These are phyloP conservation scores for Luscinia luscinia DNA, from an alignment of 2,797 vertebrate species.

Conservation along the genomic window DNA sequence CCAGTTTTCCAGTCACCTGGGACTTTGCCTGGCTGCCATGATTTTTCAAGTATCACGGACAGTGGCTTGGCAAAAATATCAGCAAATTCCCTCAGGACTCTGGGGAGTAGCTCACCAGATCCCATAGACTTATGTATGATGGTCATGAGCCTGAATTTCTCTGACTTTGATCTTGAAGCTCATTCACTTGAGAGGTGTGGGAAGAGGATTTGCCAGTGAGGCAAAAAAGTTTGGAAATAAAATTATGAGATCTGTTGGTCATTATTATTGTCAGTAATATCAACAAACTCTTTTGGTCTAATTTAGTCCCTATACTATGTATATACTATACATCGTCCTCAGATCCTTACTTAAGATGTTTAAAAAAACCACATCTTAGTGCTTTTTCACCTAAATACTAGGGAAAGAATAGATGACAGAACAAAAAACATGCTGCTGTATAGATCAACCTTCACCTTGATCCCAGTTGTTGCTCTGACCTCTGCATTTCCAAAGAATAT, in stretches of 20 bases:
- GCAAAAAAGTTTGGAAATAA: background rate
- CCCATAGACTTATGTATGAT: too few relatives aligned
- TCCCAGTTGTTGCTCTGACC: background rate
- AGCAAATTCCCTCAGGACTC: background rate
- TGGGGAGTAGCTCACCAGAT: background rate
- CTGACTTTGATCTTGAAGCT: background rate
- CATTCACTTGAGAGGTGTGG: fast-evolving
- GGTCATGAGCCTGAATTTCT: background rate
- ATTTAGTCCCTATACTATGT: background rate
- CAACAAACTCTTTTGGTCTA: background rate
- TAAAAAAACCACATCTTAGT: background rate
- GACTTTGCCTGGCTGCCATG: background rate
- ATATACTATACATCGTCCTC: background rate
- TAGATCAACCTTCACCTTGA: background rate
- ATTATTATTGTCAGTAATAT: background rate
- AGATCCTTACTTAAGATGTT: background rate
- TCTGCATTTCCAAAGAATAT: background rate
- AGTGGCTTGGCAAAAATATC: background rate
- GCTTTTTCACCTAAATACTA: background rate
- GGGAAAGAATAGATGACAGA: background rate
- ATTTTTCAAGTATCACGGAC: background rate
- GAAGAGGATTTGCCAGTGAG: background rate
- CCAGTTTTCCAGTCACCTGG: background rate
- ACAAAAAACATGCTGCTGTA: background rate
- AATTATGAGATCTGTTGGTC: background rate